Evolutionary conservation across 2,797 vertebrate genomes (phyloP).

Genomic region (Mormyrus hasselquistii): DNA sequence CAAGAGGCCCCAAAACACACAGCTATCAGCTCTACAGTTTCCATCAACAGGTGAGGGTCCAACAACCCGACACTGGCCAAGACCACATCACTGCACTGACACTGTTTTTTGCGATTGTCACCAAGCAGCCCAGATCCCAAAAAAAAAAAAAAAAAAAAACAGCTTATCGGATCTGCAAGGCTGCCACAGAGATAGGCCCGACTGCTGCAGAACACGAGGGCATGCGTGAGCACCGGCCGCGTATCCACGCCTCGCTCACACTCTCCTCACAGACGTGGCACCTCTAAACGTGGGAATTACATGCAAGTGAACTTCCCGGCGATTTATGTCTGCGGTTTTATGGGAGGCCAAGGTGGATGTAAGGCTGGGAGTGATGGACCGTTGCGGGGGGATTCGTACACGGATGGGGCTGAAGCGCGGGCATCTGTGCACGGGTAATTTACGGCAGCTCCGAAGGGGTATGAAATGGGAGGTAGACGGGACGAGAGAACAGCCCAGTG

Average conservation of each 20-base stretch:
- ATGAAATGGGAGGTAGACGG: neutral
- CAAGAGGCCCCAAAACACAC: neutral
- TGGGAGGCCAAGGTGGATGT: neutral
- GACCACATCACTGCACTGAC: neutral
- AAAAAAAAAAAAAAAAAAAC: constrained; percentile 30
- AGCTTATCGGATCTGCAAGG: constrained; percentile 50
- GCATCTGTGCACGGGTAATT: neutral
- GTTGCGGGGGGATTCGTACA: neutral
- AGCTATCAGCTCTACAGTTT: neutral
- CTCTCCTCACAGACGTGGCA: constrained; percentile 27
- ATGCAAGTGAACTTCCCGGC: neutral
- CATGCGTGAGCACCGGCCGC: constrained; percentile 30
- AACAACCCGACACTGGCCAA: neutral
- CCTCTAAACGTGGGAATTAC: constrained; percentile 23
- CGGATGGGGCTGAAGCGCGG: neutral
- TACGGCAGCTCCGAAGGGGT: neutral
- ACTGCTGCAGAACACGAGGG: neutral
- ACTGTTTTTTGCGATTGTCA: neutral
- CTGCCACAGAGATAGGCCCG: constrained; percentile 25
- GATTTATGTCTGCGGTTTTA: neutral
- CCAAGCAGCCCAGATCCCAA: neutral
- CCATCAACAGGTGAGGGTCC: neutral
- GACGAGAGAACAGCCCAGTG: neutral
- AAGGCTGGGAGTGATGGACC: neutral
- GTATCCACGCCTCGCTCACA: constrained; percentile 28